A percentile compares a stretch with the other conserved stretches of the same genome.
phyloP scores from a whole-genome alignment of 2,113 vertebrate genomes.

The Larimichthys crocea region DNA sequence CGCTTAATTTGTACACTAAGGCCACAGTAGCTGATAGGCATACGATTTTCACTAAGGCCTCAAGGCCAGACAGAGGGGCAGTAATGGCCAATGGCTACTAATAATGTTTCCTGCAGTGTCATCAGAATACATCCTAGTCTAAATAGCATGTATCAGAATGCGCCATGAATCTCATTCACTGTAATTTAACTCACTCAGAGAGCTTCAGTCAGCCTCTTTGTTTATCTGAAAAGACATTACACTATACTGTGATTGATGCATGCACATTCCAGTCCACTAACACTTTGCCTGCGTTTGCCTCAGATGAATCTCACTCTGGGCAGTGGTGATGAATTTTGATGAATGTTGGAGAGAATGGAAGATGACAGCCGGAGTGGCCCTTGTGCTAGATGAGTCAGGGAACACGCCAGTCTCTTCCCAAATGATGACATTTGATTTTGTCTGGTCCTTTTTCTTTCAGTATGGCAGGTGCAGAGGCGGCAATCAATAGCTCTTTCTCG shows the following conservation, averaged over 20 bases:
- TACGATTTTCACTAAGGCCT: too few species aligned
- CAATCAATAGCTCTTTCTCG: slow-evolving; percentile 64
- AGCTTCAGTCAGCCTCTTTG: slow-evolving; percentile 1
- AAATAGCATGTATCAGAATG: not conserved
- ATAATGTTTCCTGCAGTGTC: too few species aligned
- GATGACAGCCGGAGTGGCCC: slow-evolving; percentile 62
- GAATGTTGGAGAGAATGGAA: slow-evolving; percentile 59
- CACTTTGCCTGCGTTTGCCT: slow-evolving; percentile 51
- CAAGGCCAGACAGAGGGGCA: too few species aligned
- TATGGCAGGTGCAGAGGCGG: slow-evolving; percentile 55
- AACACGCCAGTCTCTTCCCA: slow-evolving; percentile 57
- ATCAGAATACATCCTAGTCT: not conserved
- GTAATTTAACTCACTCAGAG: not conserved
- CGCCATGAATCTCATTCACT: not conserved
- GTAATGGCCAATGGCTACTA: too few species aligned
- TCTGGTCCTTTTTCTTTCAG: slow-evolving; percentile 50
- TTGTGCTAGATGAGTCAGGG: slow-evolving; percentile 49
- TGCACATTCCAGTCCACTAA: not conserved
- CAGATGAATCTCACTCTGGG: slow-evolving; percentile 52
- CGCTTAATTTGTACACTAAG: too few species aligned
- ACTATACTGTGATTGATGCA: slow-evolving; percentile 28
- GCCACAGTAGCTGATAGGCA: too few species aligned
- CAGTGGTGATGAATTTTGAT: slow-evolving; percentile 67
- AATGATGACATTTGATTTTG: slow-evolving; percentile 80
- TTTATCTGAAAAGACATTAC: not conserved